phyloP scores from a whole-genome alignment of 2,797 vertebrate genomes.

The Anolis apletophallus region DNA sequence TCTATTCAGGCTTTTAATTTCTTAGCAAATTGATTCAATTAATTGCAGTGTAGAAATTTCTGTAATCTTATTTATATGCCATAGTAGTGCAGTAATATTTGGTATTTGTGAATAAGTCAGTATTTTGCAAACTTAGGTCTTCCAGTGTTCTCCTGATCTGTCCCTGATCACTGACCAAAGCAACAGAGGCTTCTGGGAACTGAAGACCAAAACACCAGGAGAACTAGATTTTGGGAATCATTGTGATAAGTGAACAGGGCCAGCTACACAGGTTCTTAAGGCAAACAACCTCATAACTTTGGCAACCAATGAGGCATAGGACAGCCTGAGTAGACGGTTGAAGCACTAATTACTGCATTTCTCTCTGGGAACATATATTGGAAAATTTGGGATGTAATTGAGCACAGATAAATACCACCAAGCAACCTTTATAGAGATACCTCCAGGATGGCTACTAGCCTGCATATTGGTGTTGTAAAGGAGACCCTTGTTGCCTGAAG shows the following conservation, averaged over 20 bases:
- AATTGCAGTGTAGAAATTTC: background rate
- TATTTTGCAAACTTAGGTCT: too few relatives aligned
- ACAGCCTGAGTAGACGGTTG: conserved; percentile 21
- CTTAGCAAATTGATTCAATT: background rate
- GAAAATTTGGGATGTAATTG: background rate
- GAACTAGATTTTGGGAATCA: too few relatives aligned
- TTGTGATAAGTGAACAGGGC: background rate
- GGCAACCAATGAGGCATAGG: conserved; percentile 37
- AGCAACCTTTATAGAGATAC: conserved; percentile 4
- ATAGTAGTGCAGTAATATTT: background rate
- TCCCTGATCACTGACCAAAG: too few relatives aligned
- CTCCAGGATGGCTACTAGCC: background rate
- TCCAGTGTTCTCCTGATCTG: too few relatives aligned
- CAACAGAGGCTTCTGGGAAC: too few relatives aligned
- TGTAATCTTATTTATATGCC: background rate
- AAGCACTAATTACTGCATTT: conserved; percentile 28
- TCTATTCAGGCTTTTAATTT: background rate
- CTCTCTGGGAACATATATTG: conserved; percentile 13
- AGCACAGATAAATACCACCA: conserved; percentile 22
- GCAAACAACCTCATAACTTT: conserved; percentile 1
- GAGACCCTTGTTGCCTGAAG: background rate
- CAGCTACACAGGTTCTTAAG: background rate
- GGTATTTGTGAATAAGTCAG: background rate
- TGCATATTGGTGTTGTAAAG: background rate
- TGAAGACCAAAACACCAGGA: too few relatives aligned